A percentile compares a stretch with the other conserved stretches of the same genome.
phyloP scores from a whole-genome alignment of 1,140 invertebrate genomes.

The Zaprionus kolodkinae region DNA sequence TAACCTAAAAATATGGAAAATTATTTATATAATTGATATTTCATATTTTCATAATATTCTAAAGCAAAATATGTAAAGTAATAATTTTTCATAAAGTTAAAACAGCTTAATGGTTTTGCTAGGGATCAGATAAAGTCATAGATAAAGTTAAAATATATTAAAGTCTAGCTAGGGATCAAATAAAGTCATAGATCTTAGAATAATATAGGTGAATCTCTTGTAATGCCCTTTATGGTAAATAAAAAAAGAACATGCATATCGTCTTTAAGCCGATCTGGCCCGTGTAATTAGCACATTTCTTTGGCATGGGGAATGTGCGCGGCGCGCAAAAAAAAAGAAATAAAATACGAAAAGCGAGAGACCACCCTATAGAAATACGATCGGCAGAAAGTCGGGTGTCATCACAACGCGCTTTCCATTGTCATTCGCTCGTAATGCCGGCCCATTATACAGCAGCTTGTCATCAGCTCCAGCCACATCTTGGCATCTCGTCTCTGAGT shows the following conservation, averaged over 20 bases:
- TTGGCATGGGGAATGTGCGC: background rate
- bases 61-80: too few relatives aligned
- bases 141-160: background rate
- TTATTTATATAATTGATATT: too few relatives aligned
- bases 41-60: too few relatives aligned
- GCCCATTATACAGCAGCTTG: slow-evolving; percentile 51
- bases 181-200: background rate
- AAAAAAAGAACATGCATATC: background rate
- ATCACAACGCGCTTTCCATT: slow-evolving; percentile 41
- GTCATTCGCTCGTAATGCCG: slow-evolving; percentile 23
- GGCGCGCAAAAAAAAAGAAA: background rate
- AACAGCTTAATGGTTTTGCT: too few relatives aligned
- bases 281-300: slow-evolving; percentile 1
- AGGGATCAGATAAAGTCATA: background rate
- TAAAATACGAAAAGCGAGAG: background rate
- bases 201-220: background rate
- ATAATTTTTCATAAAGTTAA: too few relatives aligned
- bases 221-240: background rate
- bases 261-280: background rate
- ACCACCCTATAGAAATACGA: slow-evolving; percentile 17
- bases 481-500: too few relatives aligned
- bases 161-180: too few relatives aligned
- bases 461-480: slow-evolving; percentile 25
- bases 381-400: slow-evolving; percentile 39
- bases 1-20: too few relatives aligned